Percentiles rank a stretch among this genome's conserved stretches.
phyloP scores from a whole-genome alignment of 2,113 vertebrate genomes.

The Paramormyrops kingsleyae region DNA sequence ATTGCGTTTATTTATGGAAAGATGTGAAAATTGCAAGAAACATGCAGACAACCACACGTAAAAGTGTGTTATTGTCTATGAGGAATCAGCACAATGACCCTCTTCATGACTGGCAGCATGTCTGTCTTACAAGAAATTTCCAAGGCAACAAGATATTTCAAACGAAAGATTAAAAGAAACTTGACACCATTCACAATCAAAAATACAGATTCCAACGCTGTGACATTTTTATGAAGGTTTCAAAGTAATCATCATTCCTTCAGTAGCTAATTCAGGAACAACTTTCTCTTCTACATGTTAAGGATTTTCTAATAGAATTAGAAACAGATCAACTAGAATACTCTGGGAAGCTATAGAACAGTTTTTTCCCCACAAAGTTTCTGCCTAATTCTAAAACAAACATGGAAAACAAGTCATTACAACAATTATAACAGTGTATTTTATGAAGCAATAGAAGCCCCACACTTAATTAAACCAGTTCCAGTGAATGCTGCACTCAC shows the following conservation, averaged over 20 bases:
- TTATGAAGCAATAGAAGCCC: not conserved
- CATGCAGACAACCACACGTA: not conserved
- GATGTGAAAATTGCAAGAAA: conserved; percentile 15
- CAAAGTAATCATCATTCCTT: not conserved
- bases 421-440: not conserved
- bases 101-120: conserved; percentile 20
- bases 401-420: not conserved
- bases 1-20: conserved; percentile 14
- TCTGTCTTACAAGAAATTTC: not conserved
- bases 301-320: not conserved
- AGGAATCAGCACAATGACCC: conserved; percentile 14
- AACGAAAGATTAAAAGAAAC: not conserved
- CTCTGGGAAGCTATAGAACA: not conserved
- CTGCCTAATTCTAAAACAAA: not conserved
- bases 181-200: not conserved
- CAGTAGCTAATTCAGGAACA: not conserved
- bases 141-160: conserved; percentile 14
- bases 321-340: not conserved
- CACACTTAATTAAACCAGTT: not conserved
- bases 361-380: not conserved
- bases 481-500: not conserved
- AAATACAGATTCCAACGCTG: not conserved
- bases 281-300: not conserved
- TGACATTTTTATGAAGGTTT: not conserved
- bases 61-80: conserved; percentile 25